Percentiles rank a stretch among this genome's conserved stretches.
Conservation (phyloP, 1,140 invertebrate genomes). For the Leptopilina boulardi region DNA sequence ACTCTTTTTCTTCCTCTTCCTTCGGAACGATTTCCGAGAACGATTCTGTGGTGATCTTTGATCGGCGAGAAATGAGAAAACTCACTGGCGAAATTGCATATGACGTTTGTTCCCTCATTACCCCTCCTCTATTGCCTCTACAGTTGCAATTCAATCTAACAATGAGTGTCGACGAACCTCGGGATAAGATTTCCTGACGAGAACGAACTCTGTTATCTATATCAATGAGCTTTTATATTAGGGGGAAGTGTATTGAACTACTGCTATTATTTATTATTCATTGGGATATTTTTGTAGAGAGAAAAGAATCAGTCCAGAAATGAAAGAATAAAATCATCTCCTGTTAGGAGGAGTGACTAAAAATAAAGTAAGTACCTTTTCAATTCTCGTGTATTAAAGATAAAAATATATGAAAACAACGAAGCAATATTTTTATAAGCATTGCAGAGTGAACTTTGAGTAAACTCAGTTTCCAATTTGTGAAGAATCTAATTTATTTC, state of each 20-base stretch:
- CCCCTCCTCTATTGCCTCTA: constrained; percentile 39
- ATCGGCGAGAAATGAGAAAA: constrained; percentile 23
- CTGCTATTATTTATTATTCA: not conserved
- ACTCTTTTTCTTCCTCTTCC: constrained; percentile 19
- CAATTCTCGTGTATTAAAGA: not conserved
- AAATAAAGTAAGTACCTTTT: too few species aligned
- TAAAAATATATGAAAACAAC: not conserved
- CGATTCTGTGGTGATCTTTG: constrained; percentile 19
- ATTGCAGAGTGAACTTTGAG: not conserved
- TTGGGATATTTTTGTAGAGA: not conserved
- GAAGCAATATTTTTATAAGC: not conserved
- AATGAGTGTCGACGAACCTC: constrained; percentile 23
- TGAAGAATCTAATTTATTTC: not conserved
- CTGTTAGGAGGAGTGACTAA: not conserved
- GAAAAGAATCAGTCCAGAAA: too few species aligned
- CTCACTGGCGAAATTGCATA: constrained; percentile 21
- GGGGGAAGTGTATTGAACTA: not conserved
- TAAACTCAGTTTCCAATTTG: not conserved
- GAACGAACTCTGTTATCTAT: constrained; percentile 11
- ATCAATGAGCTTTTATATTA: constrained; percentile 2
- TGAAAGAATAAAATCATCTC: too few species aligned
- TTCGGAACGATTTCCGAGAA: constrained; percentile 42
- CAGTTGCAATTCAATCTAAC: constrained; percentile 42
- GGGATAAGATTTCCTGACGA: constrained; percentile 17
- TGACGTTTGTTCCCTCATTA: constrained; percentile 40